Percentiles rank a stretch among this genome's conserved stretches.
These are phyloP conservation scores for Lophura swinhoii DNA, from an alignment of 2,797 vertebrate genomes.

Conservation along the genomic window DNA sequence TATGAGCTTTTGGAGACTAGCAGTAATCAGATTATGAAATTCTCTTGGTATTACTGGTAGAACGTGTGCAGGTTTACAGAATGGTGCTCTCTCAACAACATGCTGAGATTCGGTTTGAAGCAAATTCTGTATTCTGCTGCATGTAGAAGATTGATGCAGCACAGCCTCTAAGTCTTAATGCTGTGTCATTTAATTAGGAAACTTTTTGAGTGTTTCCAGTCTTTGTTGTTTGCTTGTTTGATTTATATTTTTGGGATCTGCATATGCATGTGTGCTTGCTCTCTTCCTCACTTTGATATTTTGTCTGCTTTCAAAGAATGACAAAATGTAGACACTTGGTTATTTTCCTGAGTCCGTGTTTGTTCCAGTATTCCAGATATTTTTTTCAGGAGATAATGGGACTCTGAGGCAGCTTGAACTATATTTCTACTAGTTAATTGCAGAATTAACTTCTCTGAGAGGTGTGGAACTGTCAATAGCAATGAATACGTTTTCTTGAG, in stretches of 20 bases:
- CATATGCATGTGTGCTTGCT: not conserved
- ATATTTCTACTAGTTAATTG: not conserved
- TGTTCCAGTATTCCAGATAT: conserved; percentile 9
- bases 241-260: not conserved
- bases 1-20: conserved; percentile 4
- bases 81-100: not conserved
- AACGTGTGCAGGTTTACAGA: not conserved
- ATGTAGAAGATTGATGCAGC: not conserved
- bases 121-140: not conserved
- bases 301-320: conserved; percentile 36
- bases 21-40: conserved; percentile 15
- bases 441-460: not conserved
- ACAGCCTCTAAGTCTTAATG: not conserved
- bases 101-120: not conserved
- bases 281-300: not conserved
- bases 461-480: not conserved
- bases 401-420: not conserved
- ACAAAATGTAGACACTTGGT: not conserved
- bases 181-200: not conserved
- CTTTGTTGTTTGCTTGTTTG: not conserved
- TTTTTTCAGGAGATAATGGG: conserved; percentile 16
- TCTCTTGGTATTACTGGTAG: not conserved
- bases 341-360: not conserved
- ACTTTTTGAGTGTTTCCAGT: not conserved
- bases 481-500: not conserved